Percentiles rank a stretch among this genome's conserved stretches.
These are phyloP conservation scores for Spialia ferax DNA, from an alignment of 2,888 invertebrate genomes.

Conservation along the genomic window DNA sequence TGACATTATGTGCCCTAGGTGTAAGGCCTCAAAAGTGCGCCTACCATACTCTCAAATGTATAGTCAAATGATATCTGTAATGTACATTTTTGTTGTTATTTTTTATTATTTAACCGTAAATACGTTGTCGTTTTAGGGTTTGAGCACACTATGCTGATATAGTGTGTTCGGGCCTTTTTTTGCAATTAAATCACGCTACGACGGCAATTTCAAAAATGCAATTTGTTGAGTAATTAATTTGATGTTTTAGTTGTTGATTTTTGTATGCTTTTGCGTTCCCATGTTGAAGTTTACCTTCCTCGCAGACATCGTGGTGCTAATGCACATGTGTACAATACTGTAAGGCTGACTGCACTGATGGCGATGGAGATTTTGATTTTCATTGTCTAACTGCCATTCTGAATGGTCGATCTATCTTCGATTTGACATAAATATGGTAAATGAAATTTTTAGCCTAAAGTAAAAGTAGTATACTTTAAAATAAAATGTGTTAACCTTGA, in stretches of 20 bases:
- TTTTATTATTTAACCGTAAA: slow-evolving; percentile 36
- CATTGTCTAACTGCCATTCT: too few species aligned
- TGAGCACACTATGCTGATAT: too few species aligned
- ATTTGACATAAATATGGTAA: too few species aligned
- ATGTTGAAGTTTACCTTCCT: slow-evolving; percentile 18
- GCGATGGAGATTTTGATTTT: neutral
- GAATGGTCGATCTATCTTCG: too few species aligned
- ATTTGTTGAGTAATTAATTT: slow-evolving; percentile 38
- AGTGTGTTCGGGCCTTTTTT: too few species aligned
- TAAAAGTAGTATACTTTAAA: too few species aligned
- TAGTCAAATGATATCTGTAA: slow-evolving; percentile 32
- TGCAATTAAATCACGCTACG: slow-evolving; percentile 32
- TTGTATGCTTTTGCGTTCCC: slow-evolving; percentile 22
- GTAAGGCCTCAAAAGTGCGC: neutral
- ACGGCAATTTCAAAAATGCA: slow-evolving; percentile 30
- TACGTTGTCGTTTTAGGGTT: slow-evolving; percentile 17
- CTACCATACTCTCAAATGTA: slow-evolving; percentile 30
- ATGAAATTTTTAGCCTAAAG: too few species aligned
- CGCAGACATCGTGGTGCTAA: slow-evolving; percentile 28
- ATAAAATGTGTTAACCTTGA: too few species aligned
- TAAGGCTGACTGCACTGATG: neutral
- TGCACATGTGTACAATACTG: slow-evolving; percentile 17
- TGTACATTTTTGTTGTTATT: slow-evolving; percentile 43
- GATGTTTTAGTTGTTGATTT: slow-evolving; percentile 37
- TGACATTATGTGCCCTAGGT: neutral